Base-by-base conservation (phyloP, 92 coral and sea anemone species). In the Hydrozoanthus gracilis region DNA sequence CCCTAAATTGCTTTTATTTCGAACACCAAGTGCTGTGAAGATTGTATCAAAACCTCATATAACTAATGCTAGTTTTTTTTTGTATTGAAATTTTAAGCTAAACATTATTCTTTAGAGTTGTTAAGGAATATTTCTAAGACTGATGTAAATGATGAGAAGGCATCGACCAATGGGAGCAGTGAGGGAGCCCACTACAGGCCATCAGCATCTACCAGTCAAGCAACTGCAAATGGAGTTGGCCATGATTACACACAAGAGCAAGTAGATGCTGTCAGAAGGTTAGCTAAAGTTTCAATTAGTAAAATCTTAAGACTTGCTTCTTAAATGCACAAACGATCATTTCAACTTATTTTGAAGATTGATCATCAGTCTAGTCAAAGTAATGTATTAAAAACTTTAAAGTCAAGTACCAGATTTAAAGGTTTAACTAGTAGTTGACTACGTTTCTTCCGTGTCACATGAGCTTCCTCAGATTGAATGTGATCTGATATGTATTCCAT, bases 231-330 rank as follows among this genome's bases (percentile, higher is more conserved):
- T 48, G 44, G 69, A 50, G 84, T 56, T 7, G 95, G 92, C 49
- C 88, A 89, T 44, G 86, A 92, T 76, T 96, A 94, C 79, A 94
- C 98, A 2, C 84, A 90, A 15, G 98, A 96, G n/a, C 98, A 96
- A 88, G 86, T 91, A 9, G 90, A 93, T 49, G 98, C 98, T 76
- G 98, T 96, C 39, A 92, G 91, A 91, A 96, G 92, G 98, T 94
- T 72, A 46, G 92, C 60, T 14, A 1, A 4, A 61, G 69, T 60
- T n/a, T n/a, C 58, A 6, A 27, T 11, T 75, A 8, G 47, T 35
- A 39, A 27, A 27, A 44, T 82, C n/a, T 9, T 82, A 16, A 39
- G 11, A 18, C 3, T 0, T 52, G 17, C 44, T 4, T 20, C 8
- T 18, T 11, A 15, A 56, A 3, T 83, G 27, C 71, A 62, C 17